Base-by-base conservation (phyloP, 2,113 vertebrate species). In the Lycaon pictus region DNA sequence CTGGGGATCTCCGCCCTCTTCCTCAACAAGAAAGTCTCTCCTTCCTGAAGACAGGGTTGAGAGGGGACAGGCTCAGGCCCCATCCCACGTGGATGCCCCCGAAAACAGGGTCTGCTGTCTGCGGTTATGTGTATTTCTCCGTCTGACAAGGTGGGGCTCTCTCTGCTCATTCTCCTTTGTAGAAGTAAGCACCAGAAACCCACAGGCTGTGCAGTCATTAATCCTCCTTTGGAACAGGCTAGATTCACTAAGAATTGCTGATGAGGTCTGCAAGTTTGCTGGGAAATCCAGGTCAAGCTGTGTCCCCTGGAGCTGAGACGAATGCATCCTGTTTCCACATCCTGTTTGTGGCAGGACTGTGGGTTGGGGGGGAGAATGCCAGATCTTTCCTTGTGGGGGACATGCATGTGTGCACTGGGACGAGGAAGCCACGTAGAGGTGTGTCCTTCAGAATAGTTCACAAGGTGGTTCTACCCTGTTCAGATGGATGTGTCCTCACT, bases 231-330 rank as follows among this genome's bases (percentile, higher is more conserved):
- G 90, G 95, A 87, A 96, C 35, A 84, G 89, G 96, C 43, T 83
- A 32, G 88, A 55, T 43, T 67, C 80, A 72, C 37, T 55, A 88
- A 72, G 97, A 95, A 72, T 86, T 86, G 95, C 97, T 97, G 97
- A 97, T 98, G 98, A 98, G 97, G 96, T 90, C 89, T 97, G 85
- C 67, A 71, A 88, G 43, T 97, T 98, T 95, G 92, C 84, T 96
- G 97, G 98, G 99, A 99, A 98, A 98, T 98, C 98, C 98, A 98
- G 98, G 98, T 98, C 98, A 98, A 97, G 97, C 74, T 69, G 35
- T 11, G 67, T 98, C 53, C 90, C 98, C 97, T 95, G 96, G 97
- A 98, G 97, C 97, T 83, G 96, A 93, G 65, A 82, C 91, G 82
- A 96, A 96, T 97, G 97, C 97, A 98, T 99, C 98, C 99, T 98